Percentiles rank a stretch among this genome's conserved stretches.
Evolutionary conservation across 2,797 vertebrate genomes (phyloP).

Genomic region (Salarias fasciatus): DNA sequence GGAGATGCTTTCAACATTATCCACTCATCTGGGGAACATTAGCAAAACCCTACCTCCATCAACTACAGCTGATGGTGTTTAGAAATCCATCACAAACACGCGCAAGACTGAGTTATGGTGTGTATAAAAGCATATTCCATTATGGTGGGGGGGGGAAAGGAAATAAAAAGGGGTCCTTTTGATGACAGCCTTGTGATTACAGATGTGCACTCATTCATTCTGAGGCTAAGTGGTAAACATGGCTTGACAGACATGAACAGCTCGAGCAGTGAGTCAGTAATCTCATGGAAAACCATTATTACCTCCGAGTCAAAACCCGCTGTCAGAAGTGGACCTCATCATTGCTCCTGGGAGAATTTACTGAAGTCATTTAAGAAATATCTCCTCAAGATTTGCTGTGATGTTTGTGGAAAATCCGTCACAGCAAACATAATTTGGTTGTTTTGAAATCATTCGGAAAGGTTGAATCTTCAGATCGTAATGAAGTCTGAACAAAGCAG

Average conservation of each 20-base stretch:
- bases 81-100: slow-evolving; percentile 42
- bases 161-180: slow-evolving; percentile 9
- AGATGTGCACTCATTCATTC: slow-evolving; percentile 24
- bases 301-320: slow-evolving; percentile 1
- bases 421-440: neutral
- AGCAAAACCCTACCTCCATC: slow-evolving; percentile 47
- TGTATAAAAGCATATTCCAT: slow-evolving; percentile 23
- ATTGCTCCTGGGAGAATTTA: slow-evolving; percentile 1
- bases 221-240: slow-evolving; percentile 10
- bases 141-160: too few species aligned
- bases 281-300: slow-evolving; percentile 2
- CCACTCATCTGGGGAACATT: slow-evolving; percentile 26
- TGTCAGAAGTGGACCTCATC: slow-evolving; percentile 12
- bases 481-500: too few species aligned
- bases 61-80: slow-evolving; percentile 27
- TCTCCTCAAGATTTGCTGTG: neutral
- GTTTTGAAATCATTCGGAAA: too few species aligned
- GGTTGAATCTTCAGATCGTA: too few species aligned
- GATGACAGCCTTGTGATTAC: slow-evolving; percentile 4
- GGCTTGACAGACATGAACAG: neutral
- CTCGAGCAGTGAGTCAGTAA: neutral
- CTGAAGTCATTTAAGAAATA: slow-evolving; percentile 9
- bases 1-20: slow-evolving; percentile 18
- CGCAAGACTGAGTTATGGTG: slow-evolving; percentile 4
- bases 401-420: slow-evolving; percentile 7